Base-by-base conservation (phyloP, 2,113 vertebrate genomes). In the Sitta europaea region DNA sequence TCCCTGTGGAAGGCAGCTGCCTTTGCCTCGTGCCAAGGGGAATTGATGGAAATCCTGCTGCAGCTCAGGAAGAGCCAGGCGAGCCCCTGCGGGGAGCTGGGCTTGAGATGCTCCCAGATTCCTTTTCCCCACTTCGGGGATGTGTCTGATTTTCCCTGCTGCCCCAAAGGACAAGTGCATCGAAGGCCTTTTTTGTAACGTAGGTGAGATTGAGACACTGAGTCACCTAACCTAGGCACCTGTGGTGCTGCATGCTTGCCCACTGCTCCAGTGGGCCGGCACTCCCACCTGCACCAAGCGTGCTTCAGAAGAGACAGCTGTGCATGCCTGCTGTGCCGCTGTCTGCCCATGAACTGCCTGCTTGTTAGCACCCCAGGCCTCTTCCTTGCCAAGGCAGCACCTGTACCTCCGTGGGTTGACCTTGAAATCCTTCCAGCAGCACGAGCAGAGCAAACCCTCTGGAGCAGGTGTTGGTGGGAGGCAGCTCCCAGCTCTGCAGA, bases 221-320 rank as follows among this genome's bases (percentile, higher is more conserved):
- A 25, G 38, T 57, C 36, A 17, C 35, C 61, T 63, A 31, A 48
- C 24, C n/a, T 9, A 11, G 55, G 5, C 50, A 35, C 38, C 48
- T 36, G 38, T 10, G 2, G 42, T 33, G 65, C 40, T 2, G 5
- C 35, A 0, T 3, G 20, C 33, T 57, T 45, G 43, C 47, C 78
- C 3, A 6, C 9, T 1, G 25, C 48, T n/a, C 42, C 1, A 12
- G 62, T 22, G 2, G 59, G 42, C 55, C 1, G 0, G 59, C 4
- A 2, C 50, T 71, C 12, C 62, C 0, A 0, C 40, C 84, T 3
- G 7, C 13, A 20, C 66, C 4, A 9, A 31, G 67, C n/a, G 3
- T 14, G 58, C 85, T 59, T 4, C 24, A 18, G 81, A 31, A 51
- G 12, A n/a, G 20, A 16, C 0, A 0, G 36, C 4, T 27, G n/a